Base-by-base conservation (phyloP, 2,113 vertebrate species). In the Tamias sibiricus region DNA sequence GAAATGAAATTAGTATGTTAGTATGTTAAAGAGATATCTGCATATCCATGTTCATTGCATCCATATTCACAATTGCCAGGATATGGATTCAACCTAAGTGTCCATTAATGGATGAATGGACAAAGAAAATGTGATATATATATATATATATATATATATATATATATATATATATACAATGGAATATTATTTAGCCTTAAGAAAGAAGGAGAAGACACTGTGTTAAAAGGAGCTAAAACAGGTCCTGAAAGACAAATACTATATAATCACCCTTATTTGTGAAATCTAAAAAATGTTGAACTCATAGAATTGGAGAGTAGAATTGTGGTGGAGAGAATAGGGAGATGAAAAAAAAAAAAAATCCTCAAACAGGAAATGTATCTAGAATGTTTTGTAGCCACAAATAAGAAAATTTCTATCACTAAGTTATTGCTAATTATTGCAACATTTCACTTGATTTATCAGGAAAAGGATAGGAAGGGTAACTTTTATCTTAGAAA, bases 391-490 rank as follows among this genome's bases (percentile, higher is more conserved):
- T 80, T 80, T 86, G 5, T 93, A 81, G 35, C 49, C 94, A 40
- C 40, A 94, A 44, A 62, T 69, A 71, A 77, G 44, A 93, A 93
- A 66, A 54, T 76, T 47, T 84, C 28, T 75, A 30, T 82, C 49
- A 71, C 32, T 80, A 80, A 40, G 30, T 94, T 30, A 44, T 94
- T 96, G 74, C 47, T 79, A 40, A 83, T 87, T 72, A 57, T 84
- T 87, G 54, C 12, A 52, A 52, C 35, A 32, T 95, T 95, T 85
- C 37, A 85, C 22, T 88, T 84, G 59, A 49, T 81, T 88, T 71
- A 49, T 95, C 42, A 77, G 74, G 49, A 81, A 81, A 84, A 94
- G 59, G 22, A 44, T 94, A 88, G 47, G 68, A 96, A 90, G 69
- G 52, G 16, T 89, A 66, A 19, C 3, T 42, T 87, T 76, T 91